Conservation (phyloP, 2,888 invertebrate species). For the Seira ritae region DNA sequence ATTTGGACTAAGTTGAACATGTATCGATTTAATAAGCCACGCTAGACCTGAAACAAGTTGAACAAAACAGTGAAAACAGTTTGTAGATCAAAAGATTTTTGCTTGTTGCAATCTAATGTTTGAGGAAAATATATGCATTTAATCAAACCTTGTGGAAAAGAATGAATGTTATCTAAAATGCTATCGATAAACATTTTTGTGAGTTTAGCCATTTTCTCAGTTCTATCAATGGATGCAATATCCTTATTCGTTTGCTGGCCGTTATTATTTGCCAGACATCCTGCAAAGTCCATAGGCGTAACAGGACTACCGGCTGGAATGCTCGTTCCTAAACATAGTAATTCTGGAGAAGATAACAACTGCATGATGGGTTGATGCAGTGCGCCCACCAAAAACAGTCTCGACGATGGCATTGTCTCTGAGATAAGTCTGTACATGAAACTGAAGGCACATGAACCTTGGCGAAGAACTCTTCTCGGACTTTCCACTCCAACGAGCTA, state of each 20-base stretch:
- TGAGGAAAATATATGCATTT: background rate
- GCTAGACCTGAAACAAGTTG: slow-evolving; percentile 66
- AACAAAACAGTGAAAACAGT: background rate
- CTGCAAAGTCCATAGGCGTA: slow-evolving; percentile 55
- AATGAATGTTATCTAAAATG: slow-evolving; percentile 88
- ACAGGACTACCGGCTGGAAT: slow-evolving; percentile 63
- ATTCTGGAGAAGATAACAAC: slow-evolving; percentile 78
- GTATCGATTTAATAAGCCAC: slow-evolving; percentile 72
- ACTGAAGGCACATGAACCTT: slow-evolving; percentile 91
- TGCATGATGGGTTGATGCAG: slow-evolving; percentile 94
- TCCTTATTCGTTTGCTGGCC: slow-evolving; percentile 63
- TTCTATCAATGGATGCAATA: slow-evolving; percentile 69
- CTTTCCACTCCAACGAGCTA: slow-evolving; percentile 70
- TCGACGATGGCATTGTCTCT: slow-evolving; percentile 92
- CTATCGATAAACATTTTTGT: slow-evolving; percentile 89
- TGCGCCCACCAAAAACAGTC: slow-evolving; percentile 94
- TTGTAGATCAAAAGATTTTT: background rate
- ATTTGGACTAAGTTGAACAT: slow-evolving; percentile 66
- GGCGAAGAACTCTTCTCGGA: slow-evolving; percentile 82
- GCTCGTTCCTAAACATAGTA: slow-evolving; percentile 66
- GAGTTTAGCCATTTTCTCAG: slow-evolving; percentile 81
- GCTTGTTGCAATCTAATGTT: too few relatives aligned
- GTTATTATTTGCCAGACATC: slow-evolving; percentile 42
- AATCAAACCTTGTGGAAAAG: slow-evolving; percentile 89
- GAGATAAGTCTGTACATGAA: slow-evolving; percentile 91